Evolutionary conservation across 92 coral and sea anemone species (phyloP), one percentile per base, ranked within the genome.

Genomic region (Meandrina meandrites): DNA sequence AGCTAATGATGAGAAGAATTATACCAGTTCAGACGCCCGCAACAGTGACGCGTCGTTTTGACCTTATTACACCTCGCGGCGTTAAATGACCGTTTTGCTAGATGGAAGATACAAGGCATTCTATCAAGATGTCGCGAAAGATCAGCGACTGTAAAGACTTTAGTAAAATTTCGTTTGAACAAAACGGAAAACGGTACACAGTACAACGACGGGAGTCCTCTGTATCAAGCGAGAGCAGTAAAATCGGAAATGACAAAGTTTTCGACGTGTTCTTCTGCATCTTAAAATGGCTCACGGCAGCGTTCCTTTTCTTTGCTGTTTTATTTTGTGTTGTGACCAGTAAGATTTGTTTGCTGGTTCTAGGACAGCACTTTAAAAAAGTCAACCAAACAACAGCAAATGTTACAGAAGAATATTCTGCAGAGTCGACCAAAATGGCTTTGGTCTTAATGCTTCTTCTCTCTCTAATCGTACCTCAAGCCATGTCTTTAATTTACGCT

Each of bases 401-500:
- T 27, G 22, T 36, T 53, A 19, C 32, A 71, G 24, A 71, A 9
- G 56, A 69, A 1, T 19, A 47, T n/a, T 14, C 51, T 18, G 71
- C 36, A 83, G 70, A n/a, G 87, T 19, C 73, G 0, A 82, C 68
- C 12, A 90, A 89, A 40, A 96, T 90, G 69, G 93, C 94, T 10
- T 85, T 91, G 16, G 92, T 94, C n/a, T 84, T 96, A 8, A 91
- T 96, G 95, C 81, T 96, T 82, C 87, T 92, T 34, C 71, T 96
- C 0, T 79, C 91, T 4, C 58, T 94, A 32, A 91, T 96, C 95
- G 81, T 96, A 45, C 98, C 98, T 7, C 96, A 91, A 74, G 84
- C 74, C 1, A 21, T 82, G 34, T 90, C 96, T 8, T 82, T 96
- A 31, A 45, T 96, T 71, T 68, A 88, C 13, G 85, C 95, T 7